Percentiles rank a stretch among this genome's conserved stretches.
phyloP scores from a whole-genome alignment of 2,797 vertebrate genomes.

The Acanthurus lineatus region DNA sequence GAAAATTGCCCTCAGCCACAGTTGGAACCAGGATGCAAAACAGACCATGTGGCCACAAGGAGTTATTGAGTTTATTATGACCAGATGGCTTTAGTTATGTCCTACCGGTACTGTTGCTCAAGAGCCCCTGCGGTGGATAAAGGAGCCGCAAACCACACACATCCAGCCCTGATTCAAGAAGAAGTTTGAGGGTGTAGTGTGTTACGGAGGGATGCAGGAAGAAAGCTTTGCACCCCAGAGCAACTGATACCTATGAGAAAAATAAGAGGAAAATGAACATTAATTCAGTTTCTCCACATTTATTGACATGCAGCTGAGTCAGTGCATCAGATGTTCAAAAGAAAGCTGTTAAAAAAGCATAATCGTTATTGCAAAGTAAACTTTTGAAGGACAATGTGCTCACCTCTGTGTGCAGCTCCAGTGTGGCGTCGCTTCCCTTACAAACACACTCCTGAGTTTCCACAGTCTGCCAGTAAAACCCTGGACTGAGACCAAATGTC shows the following conservation, averaged over 20 bases:
- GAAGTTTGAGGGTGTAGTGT: slow-evolving; percentile 81
- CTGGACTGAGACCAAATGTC: slow-evolving; percentile 74
- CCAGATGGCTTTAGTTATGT: slow-evolving; percentile 13
- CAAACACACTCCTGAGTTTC: slow-evolving; percentile 80
- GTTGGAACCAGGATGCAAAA: neutral
- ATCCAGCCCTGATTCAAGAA: slow-evolving; percentile 77
- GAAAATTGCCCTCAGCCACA: neutral
- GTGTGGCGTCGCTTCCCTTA: slow-evolving; percentile 64
- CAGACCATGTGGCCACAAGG: neutral
- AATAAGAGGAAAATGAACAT: neutral
- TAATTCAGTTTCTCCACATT: neutral
- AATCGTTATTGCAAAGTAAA: neutral
- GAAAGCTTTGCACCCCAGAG: slow-evolving; percentile 69
- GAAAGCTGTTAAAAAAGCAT: slow-evolving; percentile 1
- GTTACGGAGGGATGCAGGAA: slow-evolving; percentile 70
- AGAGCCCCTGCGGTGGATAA: slow-evolving; percentile 69
- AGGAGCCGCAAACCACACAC: slow-evolving; percentile 83
- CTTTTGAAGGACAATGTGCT: slow-evolving; percentile 19
- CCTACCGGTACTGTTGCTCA: slow-evolving; percentile 77
- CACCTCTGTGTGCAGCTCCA: slow-evolving; percentile 76
- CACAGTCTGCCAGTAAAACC: slow-evolving; percentile 86
- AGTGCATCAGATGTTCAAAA: slow-evolving; percentile 2
- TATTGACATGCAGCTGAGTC: neutral
- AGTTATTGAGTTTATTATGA: slow-evolving; percentile 22
- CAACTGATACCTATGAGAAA: slow-evolving; percentile 79